Percentiles rank a stretch among this genome's conserved stretches.
Evolutionary conservation across 2,888 invertebrate genomes (phyloP).

Genomic region (Lasioglossum leucozonium): DNA sequence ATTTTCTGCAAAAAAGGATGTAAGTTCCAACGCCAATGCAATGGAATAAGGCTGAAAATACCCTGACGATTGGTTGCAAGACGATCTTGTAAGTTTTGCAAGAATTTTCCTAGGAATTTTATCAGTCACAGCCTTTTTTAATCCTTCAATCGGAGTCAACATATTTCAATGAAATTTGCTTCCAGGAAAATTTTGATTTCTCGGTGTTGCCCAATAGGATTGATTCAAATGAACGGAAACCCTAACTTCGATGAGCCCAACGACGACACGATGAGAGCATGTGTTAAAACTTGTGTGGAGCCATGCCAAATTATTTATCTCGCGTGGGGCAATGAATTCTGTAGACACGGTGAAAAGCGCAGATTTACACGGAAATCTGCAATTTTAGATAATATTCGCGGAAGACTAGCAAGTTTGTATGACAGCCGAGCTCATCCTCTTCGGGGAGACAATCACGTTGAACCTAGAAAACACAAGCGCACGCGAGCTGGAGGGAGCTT

Average conservation of each 20-base stretch:
- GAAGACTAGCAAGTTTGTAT: conserved; percentile 14
- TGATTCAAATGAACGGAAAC: not conserved
- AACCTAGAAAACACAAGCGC: conserved; percentile 8
- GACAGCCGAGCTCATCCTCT: not conserved
- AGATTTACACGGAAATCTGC: not conserved
- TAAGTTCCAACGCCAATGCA: too few relatives aligned
- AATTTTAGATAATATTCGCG: conserved; percentile 40
- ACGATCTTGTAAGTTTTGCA: too few relatives aligned
- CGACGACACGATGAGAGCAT: not conserved
- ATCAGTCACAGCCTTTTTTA: too few relatives aligned
- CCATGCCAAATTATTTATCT: not conserved
- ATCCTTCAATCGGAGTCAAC: too few relatives aligned
- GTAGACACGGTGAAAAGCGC: not conserved
- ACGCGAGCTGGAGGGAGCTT: not conserved
- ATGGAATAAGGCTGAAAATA: too few relatives aligned
- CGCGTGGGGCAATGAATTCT: not conserved
- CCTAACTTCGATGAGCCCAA: not conserved
- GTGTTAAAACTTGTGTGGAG: not conserved
- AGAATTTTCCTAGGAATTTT: too few relatives aligned
- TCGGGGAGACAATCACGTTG: not conserved
- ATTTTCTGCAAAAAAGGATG: too few relatives aligned
- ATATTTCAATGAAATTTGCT: too few relatives aligned
- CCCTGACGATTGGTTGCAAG: too few relatives aligned
- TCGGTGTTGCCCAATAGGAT: not conserved
- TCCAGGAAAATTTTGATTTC: not conserved